phyloP scores from a whole-genome alignment of 2,888 invertebrate species.

The Troilus luridus region DNA sequence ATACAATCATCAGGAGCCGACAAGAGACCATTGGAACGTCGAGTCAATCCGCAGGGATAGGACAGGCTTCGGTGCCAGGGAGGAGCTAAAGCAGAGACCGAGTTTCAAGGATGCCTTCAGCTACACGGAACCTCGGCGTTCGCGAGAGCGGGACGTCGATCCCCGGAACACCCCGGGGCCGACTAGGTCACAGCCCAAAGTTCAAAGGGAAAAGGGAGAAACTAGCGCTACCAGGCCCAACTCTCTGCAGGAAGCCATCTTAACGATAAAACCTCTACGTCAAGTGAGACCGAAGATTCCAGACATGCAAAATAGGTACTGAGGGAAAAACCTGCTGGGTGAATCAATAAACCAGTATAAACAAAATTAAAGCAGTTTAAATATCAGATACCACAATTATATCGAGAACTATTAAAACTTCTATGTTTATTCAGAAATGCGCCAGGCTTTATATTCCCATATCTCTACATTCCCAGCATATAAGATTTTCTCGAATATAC shows the following conservation, averaged over 20 bases:
- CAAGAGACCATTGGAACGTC: neutral
- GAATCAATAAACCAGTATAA: neutral
- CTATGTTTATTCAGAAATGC: neutral
- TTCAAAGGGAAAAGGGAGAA: neutral
- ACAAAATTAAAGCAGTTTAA: neutral
- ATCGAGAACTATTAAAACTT: neutral
- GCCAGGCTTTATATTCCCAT: neutral
- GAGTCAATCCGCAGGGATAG: neutral
- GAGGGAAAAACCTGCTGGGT: neutral
- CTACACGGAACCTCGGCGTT: neutral
- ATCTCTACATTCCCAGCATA: neutral
- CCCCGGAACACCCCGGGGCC: neutral
- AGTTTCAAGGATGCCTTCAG: slow-evolving; percentile 30
- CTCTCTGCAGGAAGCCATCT: slow-evolving; percentile 53
- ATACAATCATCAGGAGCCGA: neutral
- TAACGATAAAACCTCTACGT: slow-evolving; percentile 47
- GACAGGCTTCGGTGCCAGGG: slow-evolving; percentile 23
- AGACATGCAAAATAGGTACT: slow-evolving; percentile 53
- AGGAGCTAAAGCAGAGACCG: slow-evolving; percentile 20
- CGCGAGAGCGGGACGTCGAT: neutral
- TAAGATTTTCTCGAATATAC: neutral
- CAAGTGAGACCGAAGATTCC: slow-evolving; percentile 54
- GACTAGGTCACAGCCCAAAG: neutral
- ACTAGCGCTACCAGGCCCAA: slow-evolving; percentile 2
- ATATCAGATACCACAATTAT: neutral